These are phyloP conservation scores for Amphiduros pacificus DNA, from an alignment of 2,888 invertebrate genomes.

Conservation along the genomic window DNA sequence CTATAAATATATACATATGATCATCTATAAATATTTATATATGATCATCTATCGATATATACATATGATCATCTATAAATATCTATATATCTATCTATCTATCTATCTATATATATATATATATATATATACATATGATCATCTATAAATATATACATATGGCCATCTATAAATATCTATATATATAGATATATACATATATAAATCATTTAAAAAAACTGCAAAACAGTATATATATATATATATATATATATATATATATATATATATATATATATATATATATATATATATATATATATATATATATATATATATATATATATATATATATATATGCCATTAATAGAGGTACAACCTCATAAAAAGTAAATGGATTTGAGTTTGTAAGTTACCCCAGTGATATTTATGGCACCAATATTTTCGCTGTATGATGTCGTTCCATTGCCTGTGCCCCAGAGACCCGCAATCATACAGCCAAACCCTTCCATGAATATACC, in stretches of 20 bases:
- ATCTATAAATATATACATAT: constrained; percentile 3
- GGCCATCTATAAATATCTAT: no score
- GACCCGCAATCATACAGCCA: constrained; percentile 80
- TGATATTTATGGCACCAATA: constrained; percentile 86
- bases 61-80: no score
- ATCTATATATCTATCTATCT: not conserved
- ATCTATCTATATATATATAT: not conserved
- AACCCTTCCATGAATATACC: constrained; percentile 73
- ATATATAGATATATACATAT: no score
- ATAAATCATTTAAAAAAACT: not conserved
- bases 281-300: constrained; percentile 7
- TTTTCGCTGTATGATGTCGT: constrained; percentile 89
- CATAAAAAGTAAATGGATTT: no score
- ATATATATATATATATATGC: no score
- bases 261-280: constrained; percentile 9
- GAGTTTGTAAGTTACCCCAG: constrained; percentile 66
- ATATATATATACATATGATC: not conserved
- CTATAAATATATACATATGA: no score
- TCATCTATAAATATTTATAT: no score
- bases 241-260: constrained; percentile 4
- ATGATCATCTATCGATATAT: no score
- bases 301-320: constrained; percentile 6
- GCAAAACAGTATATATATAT: no score
- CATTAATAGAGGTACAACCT: no score
- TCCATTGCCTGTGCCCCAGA: constrained; percentile 85